Conservation (phyloP, 2,797 vertebrate species). For the Sternarchorhynchus goeldii region DNA sequence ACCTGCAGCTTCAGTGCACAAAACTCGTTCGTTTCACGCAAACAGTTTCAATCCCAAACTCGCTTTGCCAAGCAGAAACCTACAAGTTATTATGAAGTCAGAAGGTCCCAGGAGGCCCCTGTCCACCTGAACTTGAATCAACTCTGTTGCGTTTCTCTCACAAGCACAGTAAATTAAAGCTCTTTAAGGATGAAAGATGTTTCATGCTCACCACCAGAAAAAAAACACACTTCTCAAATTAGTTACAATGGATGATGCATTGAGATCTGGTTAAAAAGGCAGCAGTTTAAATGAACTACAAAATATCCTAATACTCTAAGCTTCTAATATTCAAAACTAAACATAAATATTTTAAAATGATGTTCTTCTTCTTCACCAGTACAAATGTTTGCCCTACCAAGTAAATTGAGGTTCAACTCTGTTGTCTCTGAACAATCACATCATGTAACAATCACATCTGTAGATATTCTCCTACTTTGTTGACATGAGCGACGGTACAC, state of each 20-base stretch:
- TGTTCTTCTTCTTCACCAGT: not conserved
- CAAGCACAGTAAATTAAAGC: not conserved
- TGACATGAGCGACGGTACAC: too few relatives aligned
- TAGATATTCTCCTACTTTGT: too few relatives aligned
- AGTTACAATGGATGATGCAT: conserved; percentile 4
- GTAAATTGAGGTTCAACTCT: not conserved
- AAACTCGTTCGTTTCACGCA: conserved; percentile 58
- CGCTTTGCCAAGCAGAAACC: conserved; percentile 48
- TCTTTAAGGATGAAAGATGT: conserved; percentile 10
- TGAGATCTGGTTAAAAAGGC: not conserved
- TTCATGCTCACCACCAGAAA: conserved; percentile 1
- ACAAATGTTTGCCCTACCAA: not conserved
- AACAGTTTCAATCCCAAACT: conserved; percentile 47
- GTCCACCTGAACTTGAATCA: conserved; percentile 20
- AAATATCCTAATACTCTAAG: not conserved
- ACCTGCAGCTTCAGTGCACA: conserved; percentile 51
- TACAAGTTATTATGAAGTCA: conserved; percentile 24
- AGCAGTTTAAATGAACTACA: not conserved
- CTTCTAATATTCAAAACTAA: not conserved
- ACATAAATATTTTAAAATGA: not conserved
- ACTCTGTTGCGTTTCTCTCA: not conserved
- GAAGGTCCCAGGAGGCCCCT: conserved; percentile 21
- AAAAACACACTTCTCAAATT: not conserved
- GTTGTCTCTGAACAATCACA: too few relatives aligned
- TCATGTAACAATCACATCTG: too few relatives aligned